Conservation (phyloP, 2,113 vertebrate genomes). For the Chitala chitala region DNA sequence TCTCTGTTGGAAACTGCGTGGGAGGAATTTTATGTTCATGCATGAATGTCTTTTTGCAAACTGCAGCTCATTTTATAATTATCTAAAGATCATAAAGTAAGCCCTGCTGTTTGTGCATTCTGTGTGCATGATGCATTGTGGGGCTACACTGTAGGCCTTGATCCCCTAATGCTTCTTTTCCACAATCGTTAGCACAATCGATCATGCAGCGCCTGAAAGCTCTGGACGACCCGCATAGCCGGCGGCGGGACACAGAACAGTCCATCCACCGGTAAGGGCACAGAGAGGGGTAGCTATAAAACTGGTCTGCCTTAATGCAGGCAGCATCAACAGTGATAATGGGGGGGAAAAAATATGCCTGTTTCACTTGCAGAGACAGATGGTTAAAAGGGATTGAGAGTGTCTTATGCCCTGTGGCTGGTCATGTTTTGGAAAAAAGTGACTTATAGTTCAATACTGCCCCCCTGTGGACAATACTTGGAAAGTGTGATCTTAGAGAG, state of each 20-base stretch:
- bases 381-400: neutral
- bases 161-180: neutral
- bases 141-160: neutral
- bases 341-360: neutral
- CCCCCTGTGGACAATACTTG: neutral
- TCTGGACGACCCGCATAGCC: constrained; percentile 56
- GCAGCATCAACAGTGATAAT: neutral
- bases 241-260: constrained; percentile 64
- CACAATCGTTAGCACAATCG: constrained; percentile 45
- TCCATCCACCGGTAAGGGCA: constrained; percentile 55
- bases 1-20: too few relatives aligned
- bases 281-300: neutral
- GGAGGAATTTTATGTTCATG: too few relatives aligned
- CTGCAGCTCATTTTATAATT: too few relatives aligned
- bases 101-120: neutral
- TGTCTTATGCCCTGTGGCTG: too few relatives aligned
- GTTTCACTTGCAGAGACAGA: neutral
- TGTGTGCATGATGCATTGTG: neutral
- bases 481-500: neutral
- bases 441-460: neutral
- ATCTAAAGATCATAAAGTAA: too few relatives aligned
- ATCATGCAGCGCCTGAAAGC: constrained; percentile 58
- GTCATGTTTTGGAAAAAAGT: too few relatives aligned
- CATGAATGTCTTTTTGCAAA: neutral
- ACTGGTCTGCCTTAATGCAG: neutral